Conservation (phyloP, 2,113 vertebrate genomes). For the Pimephales promelas region DNA sequence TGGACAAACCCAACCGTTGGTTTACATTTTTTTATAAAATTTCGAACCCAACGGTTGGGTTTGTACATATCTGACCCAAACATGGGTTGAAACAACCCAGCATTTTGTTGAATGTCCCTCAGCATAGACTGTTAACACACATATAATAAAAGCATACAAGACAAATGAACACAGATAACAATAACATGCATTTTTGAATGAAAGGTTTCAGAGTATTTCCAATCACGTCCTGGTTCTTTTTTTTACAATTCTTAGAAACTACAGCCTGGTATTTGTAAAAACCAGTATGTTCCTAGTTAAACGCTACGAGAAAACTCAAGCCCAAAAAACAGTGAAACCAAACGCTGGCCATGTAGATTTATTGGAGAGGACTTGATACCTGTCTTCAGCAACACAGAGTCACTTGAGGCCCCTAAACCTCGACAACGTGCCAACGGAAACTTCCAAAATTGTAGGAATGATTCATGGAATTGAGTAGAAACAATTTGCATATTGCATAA, state of each 20-base stretch:
- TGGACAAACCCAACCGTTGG: too few species aligned
- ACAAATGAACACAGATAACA: too few species aligned
- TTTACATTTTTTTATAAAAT: too few species aligned
- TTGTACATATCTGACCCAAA: too few species aligned
- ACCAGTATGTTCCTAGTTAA: not conserved
- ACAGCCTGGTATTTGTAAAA: not conserved
- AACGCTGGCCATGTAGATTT: slow-evolving; percentile 9
- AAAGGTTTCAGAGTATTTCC: not conserved
- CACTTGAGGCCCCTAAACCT: not conserved
- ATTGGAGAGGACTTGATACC: not conserved
- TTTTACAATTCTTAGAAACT: not conserved
- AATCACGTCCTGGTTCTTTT: not conserved
- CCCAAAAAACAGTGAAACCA: slow-evolving; percentile 26
- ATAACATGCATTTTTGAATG: not conserved
- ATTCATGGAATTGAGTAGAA: not conserved
- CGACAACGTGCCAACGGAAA: slow-evolving; percentile 55
- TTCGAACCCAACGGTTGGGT: too few species aligned
- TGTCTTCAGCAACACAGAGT: not conserved
- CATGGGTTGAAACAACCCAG: too few species aligned
- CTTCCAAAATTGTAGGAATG: not conserved
- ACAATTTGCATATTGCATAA: slow-evolving; percentile 8
- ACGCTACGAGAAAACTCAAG: not conserved
- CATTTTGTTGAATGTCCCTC: too few species aligned
- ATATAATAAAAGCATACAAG: not conserved
- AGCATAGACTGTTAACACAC: not conserved